Percentiles rank a stretch among this genome's conserved stretches.
Conservation (phyloP, 2,113 vertebrate species). For the Ciconia stormi region DNA sequence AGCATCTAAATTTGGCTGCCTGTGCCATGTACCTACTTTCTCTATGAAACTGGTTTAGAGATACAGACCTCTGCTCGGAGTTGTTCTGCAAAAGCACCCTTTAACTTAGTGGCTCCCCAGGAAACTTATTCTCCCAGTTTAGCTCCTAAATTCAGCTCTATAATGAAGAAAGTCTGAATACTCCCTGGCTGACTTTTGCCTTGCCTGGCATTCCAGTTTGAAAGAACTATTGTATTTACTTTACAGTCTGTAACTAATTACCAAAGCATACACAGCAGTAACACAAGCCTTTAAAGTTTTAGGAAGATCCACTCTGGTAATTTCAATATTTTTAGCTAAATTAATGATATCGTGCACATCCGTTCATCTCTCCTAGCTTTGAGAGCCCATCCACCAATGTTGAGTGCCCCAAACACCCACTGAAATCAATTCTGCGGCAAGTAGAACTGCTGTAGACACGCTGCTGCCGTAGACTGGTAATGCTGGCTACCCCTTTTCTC, state of each 20-base stretch:
- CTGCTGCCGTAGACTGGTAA: not conserved
- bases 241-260: not conserved
- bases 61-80: not conserved
- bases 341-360: not conserved
- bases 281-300: not conserved
- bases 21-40: not conserved
- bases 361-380: not conserved
- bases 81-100: not conserved
- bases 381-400: not conserved
- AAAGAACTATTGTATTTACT: not conserved
- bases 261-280: not conserved
- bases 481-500: not conserved
- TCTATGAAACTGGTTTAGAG: not conserved
- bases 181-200: not conserved
- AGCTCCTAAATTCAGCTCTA: not conserved
- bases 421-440: not conserved
- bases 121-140: not conserved
- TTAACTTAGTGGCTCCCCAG: not conserved
- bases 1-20: conserved; percentile 14
- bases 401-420: not conserved
- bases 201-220: not conserved
- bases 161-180: not conserved
- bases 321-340: not conserved
- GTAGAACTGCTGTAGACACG: not conserved
- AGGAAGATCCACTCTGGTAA: not conserved